Evolutionary conservation across 1,140 invertebrate species (phyloP).

Genomic region (Trialeurodes vaporariorum): DNA sequence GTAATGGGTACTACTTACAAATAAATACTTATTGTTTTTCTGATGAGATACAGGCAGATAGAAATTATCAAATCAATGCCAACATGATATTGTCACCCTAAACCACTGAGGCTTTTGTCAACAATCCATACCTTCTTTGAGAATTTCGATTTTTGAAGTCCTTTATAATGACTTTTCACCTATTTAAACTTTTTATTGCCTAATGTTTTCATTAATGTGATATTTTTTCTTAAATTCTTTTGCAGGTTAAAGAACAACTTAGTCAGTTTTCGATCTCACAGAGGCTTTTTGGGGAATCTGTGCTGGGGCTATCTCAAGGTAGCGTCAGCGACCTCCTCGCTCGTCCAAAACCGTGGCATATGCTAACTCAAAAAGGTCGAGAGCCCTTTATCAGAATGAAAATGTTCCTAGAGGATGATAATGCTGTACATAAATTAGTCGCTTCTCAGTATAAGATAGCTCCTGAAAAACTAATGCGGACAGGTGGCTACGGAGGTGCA

Average conservation of each 20-base stretch:
- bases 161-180: no score
- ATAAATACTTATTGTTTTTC: no score
- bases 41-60: no score
- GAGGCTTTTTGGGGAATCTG: conserved; percentile 92
- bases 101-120: no score
- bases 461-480: conserved; percentile 89
- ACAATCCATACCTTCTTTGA: no score
- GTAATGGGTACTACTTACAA: no score
- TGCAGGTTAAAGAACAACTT: conserved; percentile 84
- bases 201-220: no score
- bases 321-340: conserved; percentile 90
- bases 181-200: no score
- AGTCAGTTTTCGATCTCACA: conserved; percentile 98
- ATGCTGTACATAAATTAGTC: conserved; percentile 90
- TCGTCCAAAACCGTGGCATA: conserved; percentile 92
- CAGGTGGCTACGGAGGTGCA: conserved; percentile 78
- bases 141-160: no score
- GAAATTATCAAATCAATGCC: no score
- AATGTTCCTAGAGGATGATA: conserved; percentile 94
- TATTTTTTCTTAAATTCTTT: no score
- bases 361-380: conserved; percentile 84
- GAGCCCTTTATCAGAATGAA: conserved; percentile 98
- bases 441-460: conserved; percentile 96
- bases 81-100: no score
- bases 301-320: conserved; percentile 90